These are phyloP conservation scores for Lasioglossum marginatum DNA, from an alignment of 2,888 invertebrate genomes.

Conservation along the genomic window DNA sequence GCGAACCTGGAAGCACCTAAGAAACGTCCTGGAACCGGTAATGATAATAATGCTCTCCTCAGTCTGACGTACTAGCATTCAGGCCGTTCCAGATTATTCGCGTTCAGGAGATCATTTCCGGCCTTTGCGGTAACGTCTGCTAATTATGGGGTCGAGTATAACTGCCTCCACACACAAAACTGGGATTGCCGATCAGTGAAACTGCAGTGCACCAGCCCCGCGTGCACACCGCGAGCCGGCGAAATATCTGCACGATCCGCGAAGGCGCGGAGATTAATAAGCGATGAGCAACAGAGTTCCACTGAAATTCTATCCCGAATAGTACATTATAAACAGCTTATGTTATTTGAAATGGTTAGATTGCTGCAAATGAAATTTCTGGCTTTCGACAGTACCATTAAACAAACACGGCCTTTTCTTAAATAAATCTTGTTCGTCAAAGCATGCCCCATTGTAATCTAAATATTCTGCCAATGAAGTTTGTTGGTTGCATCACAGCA, in stretches of 20 bases:
- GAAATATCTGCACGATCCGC: background rate
- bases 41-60: slow-evolving; percentile 66
- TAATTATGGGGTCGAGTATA: slow-evolving; percentile 12
- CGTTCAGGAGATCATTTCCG: slow-evolving; percentile 51
- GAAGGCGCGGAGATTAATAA: background rate
- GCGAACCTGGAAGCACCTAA: slow-evolving; percentile 61
- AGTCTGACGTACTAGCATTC: slow-evolving; percentile 41
- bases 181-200: background rate
- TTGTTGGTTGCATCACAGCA: no score
- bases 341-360: background rate
- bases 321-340: background rate
- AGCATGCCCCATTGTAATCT: no score
- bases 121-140: slow-evolving; percentile 40
- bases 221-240: no score
- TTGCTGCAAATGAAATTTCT: background rate
- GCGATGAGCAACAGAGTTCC: background rate
- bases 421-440: no score
- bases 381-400: background rate
- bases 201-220: background rate
- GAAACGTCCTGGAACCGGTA: slow-evolving; percentile 59
- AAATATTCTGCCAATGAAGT: no score
- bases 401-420: no score
- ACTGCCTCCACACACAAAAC: background rate
- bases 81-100: slow-evolving; percentile 29
- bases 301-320: background rate